phyloP scores from a whole-genome alignment of 2,113 vertebrate species.

The Tyto alba region DNA sequence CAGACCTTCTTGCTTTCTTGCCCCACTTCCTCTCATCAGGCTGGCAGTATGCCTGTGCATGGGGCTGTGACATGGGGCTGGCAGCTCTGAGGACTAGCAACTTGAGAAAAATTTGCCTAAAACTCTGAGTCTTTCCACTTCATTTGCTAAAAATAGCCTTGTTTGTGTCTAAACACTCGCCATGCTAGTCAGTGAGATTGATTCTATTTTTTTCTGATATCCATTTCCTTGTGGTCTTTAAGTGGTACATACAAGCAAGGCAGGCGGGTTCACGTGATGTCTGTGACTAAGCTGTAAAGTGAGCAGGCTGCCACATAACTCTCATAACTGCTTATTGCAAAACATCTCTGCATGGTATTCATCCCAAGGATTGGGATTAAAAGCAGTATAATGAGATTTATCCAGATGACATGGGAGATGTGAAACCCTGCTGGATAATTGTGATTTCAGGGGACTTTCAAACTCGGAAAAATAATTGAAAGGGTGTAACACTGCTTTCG shows the following conservation, averaged over 20 bases:
- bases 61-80: not conserved
- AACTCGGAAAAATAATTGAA: not conserved
- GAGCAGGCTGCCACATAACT: not conserved
- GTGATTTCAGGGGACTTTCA: not conserved
- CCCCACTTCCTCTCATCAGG: not conserved
- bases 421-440: not conserved
- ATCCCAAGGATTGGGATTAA: not conserved
- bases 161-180: not conserved
- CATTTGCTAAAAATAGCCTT: not conserved
- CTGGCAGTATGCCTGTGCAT: not conserved
- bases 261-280: not conserved
- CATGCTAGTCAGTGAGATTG: not conserved
- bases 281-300: not conserved
- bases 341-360: not conserved
- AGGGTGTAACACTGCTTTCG: not conserved
- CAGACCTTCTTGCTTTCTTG: not conserved
- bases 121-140: not conserved
- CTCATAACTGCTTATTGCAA: not conserved
- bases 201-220: not conserved
- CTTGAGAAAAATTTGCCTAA: not conserved
- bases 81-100: not conserved
- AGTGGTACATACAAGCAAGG: not conserved
- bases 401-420: not conserved
- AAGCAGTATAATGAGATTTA: not conserved
- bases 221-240: not conserved